Percentiles rank a stretch among this genome's conserved stretches.
Evolutionary conservation across 2,797 vertebrate genomes (phyloP).

Genomic region (Philypnodon macrostomus): DNA sequence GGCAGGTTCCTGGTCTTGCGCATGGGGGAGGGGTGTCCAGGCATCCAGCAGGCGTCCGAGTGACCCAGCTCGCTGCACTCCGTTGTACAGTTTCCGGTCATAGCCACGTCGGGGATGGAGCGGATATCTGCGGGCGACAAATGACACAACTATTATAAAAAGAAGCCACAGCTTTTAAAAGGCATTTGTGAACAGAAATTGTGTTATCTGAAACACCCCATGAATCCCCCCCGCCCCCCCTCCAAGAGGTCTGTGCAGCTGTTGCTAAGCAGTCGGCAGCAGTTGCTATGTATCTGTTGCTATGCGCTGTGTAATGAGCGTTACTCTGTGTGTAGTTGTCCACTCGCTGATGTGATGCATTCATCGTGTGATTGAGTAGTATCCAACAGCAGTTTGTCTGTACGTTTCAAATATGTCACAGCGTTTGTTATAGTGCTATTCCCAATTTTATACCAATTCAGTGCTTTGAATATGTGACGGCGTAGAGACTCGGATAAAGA

Average conservation of each 20-base stretch:
- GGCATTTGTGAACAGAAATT: constrained; percentile 59
- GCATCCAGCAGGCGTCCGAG: constrained; percentile 99
- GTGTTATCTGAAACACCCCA: constrained; percentile 65
- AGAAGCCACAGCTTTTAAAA: constrained; percentile 39
- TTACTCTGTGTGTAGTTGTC: constrained; percentile 56
- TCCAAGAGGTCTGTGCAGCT: constrained; percentile 72
- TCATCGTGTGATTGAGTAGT: constrained; percentile 57
- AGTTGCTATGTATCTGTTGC: constrained; percentile 80
- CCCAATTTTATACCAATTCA: constrained; percentile 33
- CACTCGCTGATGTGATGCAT: constrained; percentile 64
- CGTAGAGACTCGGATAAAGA: constrained; percentile 5
- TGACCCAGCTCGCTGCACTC: constrained; percentile 98
- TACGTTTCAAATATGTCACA: constrained; percentile 33
- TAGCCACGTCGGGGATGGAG: constrained; percentile 95
- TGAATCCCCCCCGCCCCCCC: constrained; percentile 48
- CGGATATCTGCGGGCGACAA: constrained; percentile 84
- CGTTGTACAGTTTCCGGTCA: constrained; percentile 97
- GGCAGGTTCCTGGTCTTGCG: constrained; percentile 96
- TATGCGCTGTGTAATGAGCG: constrained; percentile 72
- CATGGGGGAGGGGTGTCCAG: constrained; percentile 93
- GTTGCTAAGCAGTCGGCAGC: constrained; percentile 78
- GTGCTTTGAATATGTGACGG: constrained; percentile 18
- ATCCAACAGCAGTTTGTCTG: constrained; percentile 48
- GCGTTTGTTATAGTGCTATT: constrained; percentile 28
- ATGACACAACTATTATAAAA: constrained; percentile 39